These are phyloP conservation scores for Cyclargus thomasi DNA, from an alignment of 1,140 invertebrate species.

Conservation along the genomic window DNA sequence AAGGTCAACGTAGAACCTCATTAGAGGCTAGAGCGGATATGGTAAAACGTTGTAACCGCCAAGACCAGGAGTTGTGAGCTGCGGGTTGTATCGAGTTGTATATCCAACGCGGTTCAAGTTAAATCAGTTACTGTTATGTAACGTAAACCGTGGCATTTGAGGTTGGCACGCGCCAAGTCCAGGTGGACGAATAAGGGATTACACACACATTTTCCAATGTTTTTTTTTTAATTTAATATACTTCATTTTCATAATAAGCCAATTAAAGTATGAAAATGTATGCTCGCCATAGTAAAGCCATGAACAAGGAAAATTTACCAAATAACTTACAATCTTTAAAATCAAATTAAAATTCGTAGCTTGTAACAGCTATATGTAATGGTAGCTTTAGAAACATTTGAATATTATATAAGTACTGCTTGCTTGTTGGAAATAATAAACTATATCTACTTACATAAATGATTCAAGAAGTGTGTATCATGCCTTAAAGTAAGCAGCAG, in stretches of 20 bases:
- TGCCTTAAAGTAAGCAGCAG: too few relatives aligned
- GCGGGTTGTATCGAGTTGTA: neutral
- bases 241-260: neutral
- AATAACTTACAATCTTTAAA: too few relatives aligned
- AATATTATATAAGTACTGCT: too few relatives aligned
- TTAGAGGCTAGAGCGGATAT: neutral
- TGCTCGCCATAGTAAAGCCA: too few relatives aligned
- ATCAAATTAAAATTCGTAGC: too few relatives aligned
- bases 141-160: slow-evolving; percentile 18
- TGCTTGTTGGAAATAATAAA: too few relatives aligned
- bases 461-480: too few relatives aligned
- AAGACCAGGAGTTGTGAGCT: neutral
- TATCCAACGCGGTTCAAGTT: neutral
- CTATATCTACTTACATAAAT: too few relatives aligned
- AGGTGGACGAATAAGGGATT: slow-evolving; percentile 5
- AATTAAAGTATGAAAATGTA: too few relatives aligned
- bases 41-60: neutral
- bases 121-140: slow-evolving; percentile 1
- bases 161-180: slow-evolving; percentile 20
- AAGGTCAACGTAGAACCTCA: neutral
- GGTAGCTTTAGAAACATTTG: too few relatives aligned
- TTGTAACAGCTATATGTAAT: too few relatives aligned
- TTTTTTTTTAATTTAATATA: neutral
- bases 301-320: too few relatives aligned
- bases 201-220: neutral